Evolutionary conservation across 2,113 vertebrate genomes (phyloP), one percentile per base, ranked within the genome.

Genomic region (Sporophila hypoxantha): DNA sequence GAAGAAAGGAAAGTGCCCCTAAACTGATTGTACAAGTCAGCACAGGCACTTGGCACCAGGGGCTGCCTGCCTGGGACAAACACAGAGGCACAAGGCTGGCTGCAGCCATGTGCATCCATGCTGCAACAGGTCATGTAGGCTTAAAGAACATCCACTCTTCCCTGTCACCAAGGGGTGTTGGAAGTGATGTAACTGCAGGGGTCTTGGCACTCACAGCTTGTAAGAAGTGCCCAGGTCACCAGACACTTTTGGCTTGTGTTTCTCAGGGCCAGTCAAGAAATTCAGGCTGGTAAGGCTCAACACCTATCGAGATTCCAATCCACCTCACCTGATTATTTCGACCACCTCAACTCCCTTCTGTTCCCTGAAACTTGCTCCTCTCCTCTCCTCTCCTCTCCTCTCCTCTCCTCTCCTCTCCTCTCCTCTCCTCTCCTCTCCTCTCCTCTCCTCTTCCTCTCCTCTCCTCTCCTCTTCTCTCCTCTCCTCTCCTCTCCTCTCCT

Each of bases 71-170:
- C 39, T 27, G 5, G 29, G 14, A 39, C 12, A 6, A 30, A 10
- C 29, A 81, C 6, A 2, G 4, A 76, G 30, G 55, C 30, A 46
- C 0, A 0, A 62, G 69, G 44, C 34, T 53, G 53, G 25, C 64
- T 49, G 46, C 82, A 36, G 69, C 25, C 50, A 46, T 17, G 4
- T 1, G 0, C 10, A 52, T 61, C 46, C 3, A 1, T 53, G 52
- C 30, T 55, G 70, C 20, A 29, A 25, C 2, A 2, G 15, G 25
- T 75, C 39, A 29, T 2, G 0, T 0, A 3, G 37, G 29, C 23
- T 67, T 67, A 21, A 42, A 4, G 13, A 67, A 21, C 0, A 6
- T 36, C 65, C n/a, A 12, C 30, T 17, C 3, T 8, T 17, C 36
- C 9, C 27, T 1, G 1, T 30, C 71, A 65, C 39, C 44, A 50